Conservation (phyloP, 1,140 invertebrate genomes). For the Araneus ventricosus region DNA sequence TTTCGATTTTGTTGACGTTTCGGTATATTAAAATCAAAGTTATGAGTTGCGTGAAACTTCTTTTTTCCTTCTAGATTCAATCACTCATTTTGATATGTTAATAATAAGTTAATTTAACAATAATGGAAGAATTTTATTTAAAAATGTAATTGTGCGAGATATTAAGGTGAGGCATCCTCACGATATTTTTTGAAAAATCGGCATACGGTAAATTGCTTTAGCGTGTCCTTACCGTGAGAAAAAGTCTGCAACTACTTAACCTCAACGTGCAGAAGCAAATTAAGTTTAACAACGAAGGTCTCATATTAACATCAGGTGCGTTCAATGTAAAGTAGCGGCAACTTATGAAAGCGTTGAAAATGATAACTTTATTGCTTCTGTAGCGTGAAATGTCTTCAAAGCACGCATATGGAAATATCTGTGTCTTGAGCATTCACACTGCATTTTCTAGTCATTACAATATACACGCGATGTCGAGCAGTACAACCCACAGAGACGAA, state of each 20-base stretch:
- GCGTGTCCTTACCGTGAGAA: background rate
- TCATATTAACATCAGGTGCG: slow-evolving; percentile 26
- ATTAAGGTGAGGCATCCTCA: background rate
- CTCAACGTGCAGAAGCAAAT: slow-evolving; percentile 14
- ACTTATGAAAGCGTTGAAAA: slow-evolving; percentile 71
- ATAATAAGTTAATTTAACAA: too few relatives aligned
- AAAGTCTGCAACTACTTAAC: background rate
- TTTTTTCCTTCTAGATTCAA: too few relatives aligned
- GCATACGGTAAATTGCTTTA: background rate
- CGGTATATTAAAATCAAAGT: too few relatives aligned
- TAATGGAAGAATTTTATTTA: background rate
- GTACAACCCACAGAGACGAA: background rate
- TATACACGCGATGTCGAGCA: slow-evolving; percentile 16
- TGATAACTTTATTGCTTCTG: slow-evolving; percentile 67
- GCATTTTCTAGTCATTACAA: slow-evolving; percentile 4
- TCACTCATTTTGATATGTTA: too few relatives aligned
- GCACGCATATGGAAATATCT: slow-evolving; percentile 54
- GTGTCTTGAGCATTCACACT: background rate
- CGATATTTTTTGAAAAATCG: background rate
- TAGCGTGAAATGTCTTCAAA: slow-evolving; percentile 50
- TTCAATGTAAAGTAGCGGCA: slow-evolving; percentile 31
- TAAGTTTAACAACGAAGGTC: background rate
- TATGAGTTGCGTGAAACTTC: too few relatives aligned
- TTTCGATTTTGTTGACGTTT: too few relatives aligned
- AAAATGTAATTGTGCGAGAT: background rate